Base-by-base conservation (phyloP, 2,797 vertebrate genomes). In the Dromococcyx pavoninus region DNA sequence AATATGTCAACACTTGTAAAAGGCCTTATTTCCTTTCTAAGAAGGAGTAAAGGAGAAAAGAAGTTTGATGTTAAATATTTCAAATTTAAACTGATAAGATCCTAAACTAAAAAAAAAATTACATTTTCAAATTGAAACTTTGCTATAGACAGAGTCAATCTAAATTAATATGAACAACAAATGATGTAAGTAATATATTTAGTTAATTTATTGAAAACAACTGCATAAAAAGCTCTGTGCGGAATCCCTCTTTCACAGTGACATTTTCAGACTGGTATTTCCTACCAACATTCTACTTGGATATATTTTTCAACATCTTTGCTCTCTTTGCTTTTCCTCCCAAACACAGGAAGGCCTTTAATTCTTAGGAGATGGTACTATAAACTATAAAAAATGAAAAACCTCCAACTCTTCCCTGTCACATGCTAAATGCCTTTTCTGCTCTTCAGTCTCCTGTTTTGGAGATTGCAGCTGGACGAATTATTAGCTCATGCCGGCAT, bases 171-270 rank as follows among this genome's bases (percentile, higher is more conserved):
- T 2, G 21, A 76, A 61, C 5, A 81, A 62, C 10, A 88, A 80
- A 54, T 11, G 0, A 79, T 43, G 5, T 35, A 85, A 46, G n/a
- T n/a, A 75, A 33, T 30, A 21, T 51, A 46, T 73, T 58, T 46
- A n/a, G 30, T 8, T 57, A 71, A 69, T 54, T 61, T 66, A 18
- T 50, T 54, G 19, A 60, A 83, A 67, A 28, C 4, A 48, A 23
- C 17, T 24, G 4, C 0, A 2, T 57, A 2, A 57, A 39, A 81
- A 62, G 41, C 3, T 9, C 4, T 56, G 6, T 2, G 5, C 13
- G 79, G n/a, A 73, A 85, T 32, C 10, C 2, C 12, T 86, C 25
- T 14, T 32, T 56, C 39, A 30, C 9, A 33, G 11, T 22, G 16
- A 2, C 10, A 14, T 73, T 82, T 85, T 69, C 35, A 84, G 18